Base-by-base conservation (phyloP, 1,140 invertebrate genomes). In the Pachyrhynchus sulphureomaculatus region DNA sequence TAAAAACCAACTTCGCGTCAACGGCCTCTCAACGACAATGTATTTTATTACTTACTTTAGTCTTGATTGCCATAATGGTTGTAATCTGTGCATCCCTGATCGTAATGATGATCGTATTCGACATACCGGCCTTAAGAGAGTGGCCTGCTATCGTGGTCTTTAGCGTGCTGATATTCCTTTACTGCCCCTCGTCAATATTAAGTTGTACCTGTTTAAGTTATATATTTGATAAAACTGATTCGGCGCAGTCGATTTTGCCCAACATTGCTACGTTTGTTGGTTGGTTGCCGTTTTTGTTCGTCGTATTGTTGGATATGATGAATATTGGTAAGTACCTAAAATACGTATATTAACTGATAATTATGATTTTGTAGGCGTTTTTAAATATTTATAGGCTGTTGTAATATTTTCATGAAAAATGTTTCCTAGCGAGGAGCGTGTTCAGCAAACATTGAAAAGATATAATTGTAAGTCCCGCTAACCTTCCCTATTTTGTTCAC, bases 1-100 rank as follows among this genome's bases (percentile, higher is more conserved):
- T 1, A 89, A 90, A 75, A 91, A 91, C 74, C 90, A 92, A 68
- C 78, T 93, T 8, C 80, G 91, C 20, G 87, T 93, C 18, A 91
- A 93, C 74, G 91, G 92, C 0, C 75, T 93, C 18, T 84, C 86
- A 2, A 88, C 89, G 72, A 79, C 79, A 42, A 81, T 91, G 75
- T 94, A 95, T 73, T 93, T 91, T 75, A 72, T 85, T 1, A 86
- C 87, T 0, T 91, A 87, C 68, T 90, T 91, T 69, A 12, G 82
- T 90, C 3, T 78, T 91, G 20, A 78, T 80, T n/a, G 81, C 81
- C 39, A 81, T 92, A 52, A 88, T 91, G 83, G 69, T 84, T 2
- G 75, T 89, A 32, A 87, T 88, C 42, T 86, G 83, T 68, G 76
- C 81, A 2, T 82, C 86, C 17, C 81, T 90, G 13, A 76, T 90